These are phyloP conservation scores for Hippasteria phrygiana DNA, from an alignment of 53 echinoderm and acorn worm species.

Conservation along the genomic window DNA sequence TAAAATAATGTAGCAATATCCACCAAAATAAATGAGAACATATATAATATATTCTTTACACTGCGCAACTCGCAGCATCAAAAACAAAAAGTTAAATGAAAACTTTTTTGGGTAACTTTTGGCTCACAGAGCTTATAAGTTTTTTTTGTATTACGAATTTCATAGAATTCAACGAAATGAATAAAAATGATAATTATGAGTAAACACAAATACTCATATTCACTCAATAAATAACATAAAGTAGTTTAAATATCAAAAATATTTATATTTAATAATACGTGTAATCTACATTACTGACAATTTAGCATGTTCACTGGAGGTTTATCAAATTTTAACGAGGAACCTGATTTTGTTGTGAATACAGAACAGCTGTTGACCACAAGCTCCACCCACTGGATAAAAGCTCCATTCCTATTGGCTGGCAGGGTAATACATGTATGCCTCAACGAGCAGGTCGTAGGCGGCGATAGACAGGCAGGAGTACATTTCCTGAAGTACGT, in stretches of 20 bases:
- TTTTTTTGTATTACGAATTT: background rate
- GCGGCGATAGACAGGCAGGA: constrained; percentile 13
- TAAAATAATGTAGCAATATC: too few relatives aligned
- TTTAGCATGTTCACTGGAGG: too few relatives aligned
- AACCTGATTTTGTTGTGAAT: background rate
- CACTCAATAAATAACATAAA: background rate
- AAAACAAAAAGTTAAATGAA: background rate
- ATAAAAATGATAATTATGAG: background rate
- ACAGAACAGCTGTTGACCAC: background rate
- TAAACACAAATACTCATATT: background rate
- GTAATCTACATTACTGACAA: too few relatives aligned
- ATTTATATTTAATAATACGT: background rate
- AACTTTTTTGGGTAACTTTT: background rate
- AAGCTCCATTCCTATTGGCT: background rate
- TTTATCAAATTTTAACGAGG: too few relatives aligned
- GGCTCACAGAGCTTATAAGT: background rate
- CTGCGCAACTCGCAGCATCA: background rate
- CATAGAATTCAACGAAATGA: constrained; percentile 22
- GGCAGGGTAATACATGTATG: background rate
- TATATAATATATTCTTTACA: constrained; percentile 25
- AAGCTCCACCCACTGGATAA: background rate
- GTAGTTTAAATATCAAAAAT: background rate
- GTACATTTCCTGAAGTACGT: constrained; percentile 45
- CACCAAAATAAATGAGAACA: background rate
- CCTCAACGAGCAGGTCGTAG: constrained; percentile 10